Evolutionary conservation across 2,888 invertebrate genomes (phyloP).

Genomic region (Mesoligia furuncula): DNA sequence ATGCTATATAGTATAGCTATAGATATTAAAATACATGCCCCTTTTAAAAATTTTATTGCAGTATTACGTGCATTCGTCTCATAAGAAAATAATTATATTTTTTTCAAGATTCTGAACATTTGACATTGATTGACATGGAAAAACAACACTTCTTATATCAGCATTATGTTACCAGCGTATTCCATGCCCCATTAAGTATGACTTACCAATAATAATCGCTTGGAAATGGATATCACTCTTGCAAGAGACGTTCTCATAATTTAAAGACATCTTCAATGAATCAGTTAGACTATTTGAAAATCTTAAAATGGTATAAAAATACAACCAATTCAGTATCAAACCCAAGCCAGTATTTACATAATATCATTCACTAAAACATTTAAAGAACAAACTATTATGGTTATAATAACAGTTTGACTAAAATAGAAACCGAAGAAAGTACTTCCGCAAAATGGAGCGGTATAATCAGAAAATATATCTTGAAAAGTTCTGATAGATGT

Average conservation of each 20-base stretch:
- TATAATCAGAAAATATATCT: constrained; percentile 47
- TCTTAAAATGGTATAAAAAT: neutral
- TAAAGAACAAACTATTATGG: neutral
- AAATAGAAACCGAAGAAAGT: constrained; percentile 44
- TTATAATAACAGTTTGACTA: constrained; percentile 27
- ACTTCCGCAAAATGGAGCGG: constrained; percentile 18
- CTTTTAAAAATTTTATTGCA: neutral
- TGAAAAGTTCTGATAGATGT: constrained; percentile 47
- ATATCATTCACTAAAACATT: constrained; percentile 4
- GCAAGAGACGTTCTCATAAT: neutral
- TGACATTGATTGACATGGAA: neutral
- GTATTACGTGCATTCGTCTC: neutral
- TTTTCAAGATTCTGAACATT: neutral
- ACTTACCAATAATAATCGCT: neutral
- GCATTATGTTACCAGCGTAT: neutral
- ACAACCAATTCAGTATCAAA: neutral
- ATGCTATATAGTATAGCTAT: neutral
- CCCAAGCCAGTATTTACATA: neutral
- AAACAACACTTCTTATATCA: neutral
- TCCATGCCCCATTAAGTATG: neutral
- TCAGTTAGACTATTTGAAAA: neutral
- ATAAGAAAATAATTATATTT: neutral
- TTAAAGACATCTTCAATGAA: neutral
- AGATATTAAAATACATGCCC: neutral
- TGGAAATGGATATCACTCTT: neutral